A percentile compares a stretch with the other conserved stretches of the same genome.
Conservation (phyloP, 1,140 invertebrate genomes). For the Oedothorax gibbosus region DNA sequence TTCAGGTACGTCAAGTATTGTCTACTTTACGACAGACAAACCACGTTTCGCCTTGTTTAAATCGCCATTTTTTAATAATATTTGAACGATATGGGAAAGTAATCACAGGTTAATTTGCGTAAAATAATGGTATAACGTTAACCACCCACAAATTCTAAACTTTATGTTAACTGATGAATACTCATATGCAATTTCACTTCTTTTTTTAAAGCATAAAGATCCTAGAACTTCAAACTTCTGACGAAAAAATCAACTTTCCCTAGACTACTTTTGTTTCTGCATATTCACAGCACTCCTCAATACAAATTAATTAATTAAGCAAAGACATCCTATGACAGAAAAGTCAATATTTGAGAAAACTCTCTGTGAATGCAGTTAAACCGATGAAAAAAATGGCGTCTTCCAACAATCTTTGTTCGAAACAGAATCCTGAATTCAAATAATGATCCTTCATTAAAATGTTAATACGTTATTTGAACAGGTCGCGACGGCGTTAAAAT, state of each 20-base stretch:
- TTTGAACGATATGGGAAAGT: too few relatives aligned
- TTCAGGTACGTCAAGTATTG: too few relatives aligned
- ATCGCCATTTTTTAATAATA: too few relatives aligned
- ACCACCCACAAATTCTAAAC: too few relatives aligned
- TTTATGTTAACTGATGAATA: too few relatives aligned
- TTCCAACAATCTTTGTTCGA: not conserved
- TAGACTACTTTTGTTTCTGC: not conserved
- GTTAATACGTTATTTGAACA: conserved; percentile 36
- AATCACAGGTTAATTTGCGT: too few relatives aligned
- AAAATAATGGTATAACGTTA: too few relatives aligned
- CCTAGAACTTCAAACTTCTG: not conserved
- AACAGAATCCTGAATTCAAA: conserved; percentile 6
- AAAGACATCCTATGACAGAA: conserved; percentile 42
- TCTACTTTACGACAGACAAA: too few relatives aligned
- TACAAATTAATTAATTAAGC: conserved; percentile 42
- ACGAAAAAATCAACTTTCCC: not conserved
- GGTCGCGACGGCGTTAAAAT: conserved; percentile 3
- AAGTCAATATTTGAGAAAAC: conserved; percentile 38
- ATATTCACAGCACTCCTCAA: not conserved
- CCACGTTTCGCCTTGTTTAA: too few relatives aligned
- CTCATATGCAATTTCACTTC: too few relatives aligned
- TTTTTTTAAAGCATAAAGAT: not conserved
- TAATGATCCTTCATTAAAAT: conserved; percentile 25
- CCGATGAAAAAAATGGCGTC: not conserved
- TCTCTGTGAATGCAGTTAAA: not conserved